Conservation (phyloP, 2,113 vertebrate species). For the Haliaeetus leucogaster region DNA sequence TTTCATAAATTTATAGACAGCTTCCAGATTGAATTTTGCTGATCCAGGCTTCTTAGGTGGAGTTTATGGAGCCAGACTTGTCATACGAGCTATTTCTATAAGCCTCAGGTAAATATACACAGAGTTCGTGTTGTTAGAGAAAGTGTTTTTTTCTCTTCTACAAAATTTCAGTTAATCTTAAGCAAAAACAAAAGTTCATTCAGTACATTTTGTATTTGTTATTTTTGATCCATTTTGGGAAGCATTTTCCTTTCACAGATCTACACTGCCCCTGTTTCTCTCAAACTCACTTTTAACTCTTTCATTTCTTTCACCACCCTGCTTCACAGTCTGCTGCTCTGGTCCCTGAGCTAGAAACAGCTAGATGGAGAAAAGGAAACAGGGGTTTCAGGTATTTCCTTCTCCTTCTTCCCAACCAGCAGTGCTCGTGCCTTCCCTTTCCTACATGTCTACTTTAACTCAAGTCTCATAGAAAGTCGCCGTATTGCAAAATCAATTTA, state of each 20-base stretch:
- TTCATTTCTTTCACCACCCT: neutral
- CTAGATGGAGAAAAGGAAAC: neutral
- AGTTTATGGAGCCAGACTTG: slow-evolving; percentile 58
- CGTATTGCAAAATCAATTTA: neutral
- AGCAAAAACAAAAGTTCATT: slow-evolving; percentile 55
- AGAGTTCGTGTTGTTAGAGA: slow-evolving; percentile 31
- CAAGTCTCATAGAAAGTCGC: neutral
- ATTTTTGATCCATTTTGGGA: slow-evolving; percentile 46
- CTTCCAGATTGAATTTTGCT: slow-evolving; percentile 58
- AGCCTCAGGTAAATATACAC: slow-evolving; percentile 59
- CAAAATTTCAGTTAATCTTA: slow-evolving; percentile 39
- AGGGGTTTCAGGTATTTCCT: neutral
- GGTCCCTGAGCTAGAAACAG: neutral
- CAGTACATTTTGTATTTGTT: slow-evolving; percentile 51
- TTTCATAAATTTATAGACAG: slow-evolving; percentile 44
- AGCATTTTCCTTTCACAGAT: slow-evolving; percentile 15
- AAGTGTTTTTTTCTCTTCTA: slow-evolving; percentile 42
- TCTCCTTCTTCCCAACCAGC: neutral
- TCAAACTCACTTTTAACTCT: slow-evolving; percentile 23
- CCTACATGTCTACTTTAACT: neutral
- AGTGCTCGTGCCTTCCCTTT: neutral
- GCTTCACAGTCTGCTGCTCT: neutral
- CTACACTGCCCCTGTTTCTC: neutral
- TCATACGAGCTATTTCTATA: slow-evolving; percentile 64
- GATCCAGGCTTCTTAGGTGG: neutral